Base-by-base conservation (phyloP, 1,140 invertebrate genomes). In the Hyles vespertilio region DNA sequence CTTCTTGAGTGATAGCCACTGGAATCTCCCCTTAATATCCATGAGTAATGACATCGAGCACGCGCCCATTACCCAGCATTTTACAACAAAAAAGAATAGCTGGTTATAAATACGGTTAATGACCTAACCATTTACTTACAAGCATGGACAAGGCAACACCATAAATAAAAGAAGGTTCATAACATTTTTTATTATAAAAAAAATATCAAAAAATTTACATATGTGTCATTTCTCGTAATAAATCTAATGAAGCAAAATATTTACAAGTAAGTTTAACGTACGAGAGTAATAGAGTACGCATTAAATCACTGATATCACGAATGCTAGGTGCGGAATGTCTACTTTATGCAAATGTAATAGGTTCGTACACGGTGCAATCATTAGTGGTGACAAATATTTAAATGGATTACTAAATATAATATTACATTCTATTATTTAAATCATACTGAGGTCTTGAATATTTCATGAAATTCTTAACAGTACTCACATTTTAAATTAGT, bases 111-210 rank as follows among this genome's bases (percentile, higher is more conserved):
- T 59, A 59, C 44, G 48, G 51, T 43, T 66, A 66, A 69, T 59
- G 67, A 61, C 60, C 45, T 12, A 52, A 53, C 56, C 60, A 52
- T 59, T 61, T 59, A 44, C 60, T 62, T 58, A 52, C 53, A 55
- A 53, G 47, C 51, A 51, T 58, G 45, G 48, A 56, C 22, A 36
- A 53, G 47, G 44, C 51, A 57, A n/a, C 11, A 12, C 51, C 40
- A 48, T 61, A 70, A 84, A 81, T 81, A 63, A 84, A 81, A 81
- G 76, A 69, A 77, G 68, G 69, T 69, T 73, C 76, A 65, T 60
- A 48, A 65, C 61, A 71, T 63, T 66, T 69, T 81, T 81, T 84
- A 81, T 79, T 81, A 60, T 66, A 70, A 77, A 74, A 22, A 74
- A 72, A 72, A 65, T 63, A 68, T 36, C 50, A 57, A 60, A 53